These are phyloP conservation scores for Myodes glareolus DNA, from an alignment of 2,113 vertebrate genomes.

Conservation along the genomic window DNA sequence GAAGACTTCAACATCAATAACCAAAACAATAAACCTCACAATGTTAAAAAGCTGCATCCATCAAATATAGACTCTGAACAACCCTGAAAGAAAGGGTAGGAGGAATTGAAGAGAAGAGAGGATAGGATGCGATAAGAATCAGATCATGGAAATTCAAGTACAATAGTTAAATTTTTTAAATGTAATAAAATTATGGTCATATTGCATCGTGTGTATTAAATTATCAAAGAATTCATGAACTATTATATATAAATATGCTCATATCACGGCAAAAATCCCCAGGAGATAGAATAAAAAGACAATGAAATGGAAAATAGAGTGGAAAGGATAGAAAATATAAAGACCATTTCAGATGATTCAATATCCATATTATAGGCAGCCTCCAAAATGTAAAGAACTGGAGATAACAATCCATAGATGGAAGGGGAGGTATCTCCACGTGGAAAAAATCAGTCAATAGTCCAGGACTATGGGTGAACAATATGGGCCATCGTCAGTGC, in stretches of 20 bases:
- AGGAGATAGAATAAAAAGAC: conserved; percentile 31
- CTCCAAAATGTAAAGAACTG: conserved; percentile 24
- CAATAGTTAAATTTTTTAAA: background rate
- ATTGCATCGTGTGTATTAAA: background rate
- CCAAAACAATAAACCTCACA: background rate
- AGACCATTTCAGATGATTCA: background rate
- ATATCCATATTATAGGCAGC: background rate
- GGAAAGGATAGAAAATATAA: conserved; percentile 29
- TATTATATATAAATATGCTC: background rate
- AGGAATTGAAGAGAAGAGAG: background rate
- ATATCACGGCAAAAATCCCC: conserved; percentile 6
- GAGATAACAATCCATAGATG: background rate
- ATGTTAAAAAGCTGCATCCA: background rate
- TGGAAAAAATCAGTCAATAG: background rate
- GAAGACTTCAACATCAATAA: background rate
- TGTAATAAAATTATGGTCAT: background rate
- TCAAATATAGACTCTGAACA: background rate
- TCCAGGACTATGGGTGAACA: background rate
- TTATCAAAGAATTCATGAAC: background rate
- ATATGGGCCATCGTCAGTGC: background rate
- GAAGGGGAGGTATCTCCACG: background rate
- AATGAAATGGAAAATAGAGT: conserved; percentile 10
- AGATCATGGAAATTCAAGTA: background rate
- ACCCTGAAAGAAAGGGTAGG: background rate
- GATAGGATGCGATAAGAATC: background rate